These are phyloP conservation scores for Artibeus lituratus DNA, from an alignment of 2,797 vertebrate species.

Conservation along the genomic window DNA sequence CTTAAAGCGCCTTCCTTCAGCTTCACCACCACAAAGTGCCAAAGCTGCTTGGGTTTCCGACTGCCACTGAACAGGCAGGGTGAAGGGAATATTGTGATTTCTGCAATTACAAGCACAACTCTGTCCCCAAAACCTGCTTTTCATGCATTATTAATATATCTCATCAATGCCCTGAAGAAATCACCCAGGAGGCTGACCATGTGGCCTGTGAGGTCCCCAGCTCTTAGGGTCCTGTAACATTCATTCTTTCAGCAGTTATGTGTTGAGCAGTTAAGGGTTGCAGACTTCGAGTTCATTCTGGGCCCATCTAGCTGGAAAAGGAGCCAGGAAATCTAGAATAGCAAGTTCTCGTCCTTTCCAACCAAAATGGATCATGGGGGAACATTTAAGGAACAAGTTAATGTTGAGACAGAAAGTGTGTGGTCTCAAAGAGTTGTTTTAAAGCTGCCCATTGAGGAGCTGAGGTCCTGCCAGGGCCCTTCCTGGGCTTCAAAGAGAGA, in stretches of 20 bases:
- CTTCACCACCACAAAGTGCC: background rate
- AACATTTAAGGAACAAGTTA: background rate
- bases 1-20: background rate
- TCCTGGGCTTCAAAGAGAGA: background rate
- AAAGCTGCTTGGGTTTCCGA: background rate
- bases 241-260: background rate
- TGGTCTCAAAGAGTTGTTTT: background rate
- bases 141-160: background rate
- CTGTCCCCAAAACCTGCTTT: background rate
- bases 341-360: background rate
- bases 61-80: background rate
- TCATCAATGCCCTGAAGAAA: background rate
- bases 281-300: background rate
- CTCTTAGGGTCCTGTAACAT: background rate
- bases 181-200: background rate
- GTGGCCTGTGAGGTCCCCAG: background rate
- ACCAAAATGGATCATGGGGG: background rate
- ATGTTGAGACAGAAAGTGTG: conserved; percentile 36
- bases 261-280: background rate
- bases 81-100: background rate
- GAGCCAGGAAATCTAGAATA: background rate
- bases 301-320: background rate
- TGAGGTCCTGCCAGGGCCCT: background rate
- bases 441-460: background rate
- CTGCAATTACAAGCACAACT: background rate